phyloP scores from a whole-genome alignment of 2,797 vertebrate species.

The Eleutherodactylus coqui region DNA sequence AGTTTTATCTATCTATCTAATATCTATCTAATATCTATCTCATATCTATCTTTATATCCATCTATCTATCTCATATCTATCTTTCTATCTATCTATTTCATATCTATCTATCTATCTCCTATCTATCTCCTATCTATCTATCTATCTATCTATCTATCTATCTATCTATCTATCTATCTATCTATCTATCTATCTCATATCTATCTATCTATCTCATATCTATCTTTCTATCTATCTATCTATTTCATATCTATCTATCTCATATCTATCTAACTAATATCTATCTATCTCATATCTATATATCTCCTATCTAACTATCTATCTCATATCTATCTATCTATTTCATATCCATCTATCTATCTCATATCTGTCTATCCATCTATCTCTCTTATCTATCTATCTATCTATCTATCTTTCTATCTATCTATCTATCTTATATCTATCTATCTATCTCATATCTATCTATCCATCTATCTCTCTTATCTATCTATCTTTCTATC shows the following conservation, averaged over 20 bases:
- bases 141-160: background rate
- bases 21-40: background rate
- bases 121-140: background rate
- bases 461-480: background rate
- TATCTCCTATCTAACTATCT: no score
- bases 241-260: background rate
- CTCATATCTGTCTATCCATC: no score
- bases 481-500: background rate
- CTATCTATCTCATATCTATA: no score
- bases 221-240: background rate
- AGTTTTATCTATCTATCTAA: no score
- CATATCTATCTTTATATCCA: background rate
- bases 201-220: background rate
- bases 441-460: background rate
- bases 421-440: no score
- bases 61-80: background rate
- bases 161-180: background rate
- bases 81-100: background rate
- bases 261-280: no score
- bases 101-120: background rate
- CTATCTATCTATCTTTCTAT: no score
- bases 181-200: background rate
- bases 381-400: no score
- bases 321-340: no score
- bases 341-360: no score